Base-by-base conservation (phyloP, 2,113 vertebrate species). In the Pterocles orientalis region DNA sequence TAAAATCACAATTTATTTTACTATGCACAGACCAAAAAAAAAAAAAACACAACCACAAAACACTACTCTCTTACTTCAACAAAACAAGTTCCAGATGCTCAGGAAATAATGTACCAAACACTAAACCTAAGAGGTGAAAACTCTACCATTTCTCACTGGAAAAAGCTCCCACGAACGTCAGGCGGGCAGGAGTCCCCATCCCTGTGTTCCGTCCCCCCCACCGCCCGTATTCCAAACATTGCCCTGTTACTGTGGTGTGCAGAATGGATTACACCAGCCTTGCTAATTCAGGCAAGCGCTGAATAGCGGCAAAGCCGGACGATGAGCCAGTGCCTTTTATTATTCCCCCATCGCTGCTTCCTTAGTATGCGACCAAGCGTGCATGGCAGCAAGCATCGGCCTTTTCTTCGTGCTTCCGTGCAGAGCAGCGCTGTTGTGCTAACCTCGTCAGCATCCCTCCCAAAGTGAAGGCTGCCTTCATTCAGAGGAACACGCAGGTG, bases 361-460 rank as follows among this genome's bases (percentile, higher is more conserved):
- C 92, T 95, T 91, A 96, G 90, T 93, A 94, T 95, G 95, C 84
- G 4, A 28, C 70, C 15, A 3, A 50, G 92, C 18, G 17, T 11
- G n/a, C 7, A 60, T 24, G 65, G 72, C 90, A 78, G 68, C 7
- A 82, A 94, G 70, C 78, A 51, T 12, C 10, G 1, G 72, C 64
- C 77, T 83, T 88, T 86, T 88, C 89, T 91, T 84, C 3, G 5
- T 1, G 6, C 68, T 92, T 93, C 95, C 34, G 82, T 3, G 1
- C 17, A 0, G 61, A 58, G 43, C 73, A 47, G 5, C 1, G 34
- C 81, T 43, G 43, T 2, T 10, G 82, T 2, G 3, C 88, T 36
- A 56, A 71, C 84, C 45, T 36, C 61, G 1, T 66, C 8, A 2
- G 83, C 29, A 12, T 66, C 41, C 29, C 71, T 65, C 66, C 79